Evolutionary conservation across 2,888 invertebrate genomes (phyloP), one percentile per base, ranked within the genome.

Genomic region (Dasypolia templi): DNA sequence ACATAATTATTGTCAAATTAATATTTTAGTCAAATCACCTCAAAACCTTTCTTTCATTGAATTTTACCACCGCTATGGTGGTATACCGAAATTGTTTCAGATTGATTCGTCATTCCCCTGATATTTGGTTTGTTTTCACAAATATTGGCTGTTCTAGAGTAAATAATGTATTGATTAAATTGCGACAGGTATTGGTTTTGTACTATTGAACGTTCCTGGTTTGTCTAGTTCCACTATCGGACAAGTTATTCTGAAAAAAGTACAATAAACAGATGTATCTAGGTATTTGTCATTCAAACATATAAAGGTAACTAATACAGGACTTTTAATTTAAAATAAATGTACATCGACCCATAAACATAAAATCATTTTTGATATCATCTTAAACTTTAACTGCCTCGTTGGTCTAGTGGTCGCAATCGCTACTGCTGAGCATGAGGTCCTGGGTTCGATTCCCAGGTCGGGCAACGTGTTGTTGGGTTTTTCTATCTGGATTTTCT

Each of bases 111-210:
- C 19, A 26, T 17, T 77, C 65, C 81, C 75, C 4, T 56, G 81
- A 56, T 46, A 51, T 75, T 76, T 78, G 65, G 42, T 29, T 62
- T 80, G 75, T 77, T 74, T 46, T 61, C 53, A 46, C 75, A 81
- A 80, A 81, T 74, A 78, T 81, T 81, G 56, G 61, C 9, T 14
- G 39, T 19, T 53, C 49, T 46, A 32, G 61, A 51, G 77, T n/a
- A 74, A 78, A 81, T 66, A 77, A 7, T 65, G 49, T 49, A 42
- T 61, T 79, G 61, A 74, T 39, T 12, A 61, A 79, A 80, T 55
- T 64, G 53, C 42, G 42, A 7, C 4, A 22, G 11, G 0, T 58
- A 72, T 75, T 78, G 32, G 53, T 59, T 70, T 32, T 53, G 17
- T 22, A 42, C 6, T 29, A 56, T 32, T 70, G 17, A 42, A 46